phyloP scores from a whole-genome alignment of 2,888 invertebrate genomes.

The Stomorhina lunata region DNA sequence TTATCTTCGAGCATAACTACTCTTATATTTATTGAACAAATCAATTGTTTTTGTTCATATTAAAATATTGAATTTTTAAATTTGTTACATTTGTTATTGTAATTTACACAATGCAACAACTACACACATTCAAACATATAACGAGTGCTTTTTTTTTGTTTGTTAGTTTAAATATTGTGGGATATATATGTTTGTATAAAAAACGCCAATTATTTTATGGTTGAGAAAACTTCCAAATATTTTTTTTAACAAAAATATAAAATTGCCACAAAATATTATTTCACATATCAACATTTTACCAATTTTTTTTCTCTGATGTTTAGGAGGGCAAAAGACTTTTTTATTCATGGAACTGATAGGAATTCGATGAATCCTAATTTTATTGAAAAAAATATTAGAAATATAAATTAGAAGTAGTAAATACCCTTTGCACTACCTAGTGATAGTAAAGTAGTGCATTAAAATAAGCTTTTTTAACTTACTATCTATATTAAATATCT shows the following conservation, averaged over 20 bases:
- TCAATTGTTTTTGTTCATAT: conserved; percentile 18
- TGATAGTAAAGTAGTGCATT: no score
- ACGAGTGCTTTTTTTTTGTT: not conserved
- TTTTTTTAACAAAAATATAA: conserved; percentile 41
- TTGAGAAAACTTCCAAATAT: conserved; percentile 61
- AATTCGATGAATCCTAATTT: no score
- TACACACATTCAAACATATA: not conserved
- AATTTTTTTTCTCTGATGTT: conserved; percentile 10
- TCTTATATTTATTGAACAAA: conserved; percentile 24
- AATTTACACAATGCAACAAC: conserved; percentile 16
- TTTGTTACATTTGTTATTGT: conserved; percentile 23
- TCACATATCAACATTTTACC: conserved; percentile 28
- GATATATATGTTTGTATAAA: conserved; percentile 19
- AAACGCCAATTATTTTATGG: conserved; percentile 61
- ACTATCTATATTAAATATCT: no score
- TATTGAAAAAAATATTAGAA: no score
- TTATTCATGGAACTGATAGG: no score
- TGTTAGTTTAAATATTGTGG: conserved; percentile 29
- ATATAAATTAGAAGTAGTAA: no score
- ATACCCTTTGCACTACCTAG: no score
- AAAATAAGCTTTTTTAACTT: no score
- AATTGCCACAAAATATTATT: conserved; percentile 54
- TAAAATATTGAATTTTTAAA: conserved; percentile 38
- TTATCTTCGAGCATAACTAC: not conserved
- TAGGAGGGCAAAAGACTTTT: no score